Base-by-base conservation (phyloP, 2,888 invertebrate genomes). In the Papilio protenor region DNA sequence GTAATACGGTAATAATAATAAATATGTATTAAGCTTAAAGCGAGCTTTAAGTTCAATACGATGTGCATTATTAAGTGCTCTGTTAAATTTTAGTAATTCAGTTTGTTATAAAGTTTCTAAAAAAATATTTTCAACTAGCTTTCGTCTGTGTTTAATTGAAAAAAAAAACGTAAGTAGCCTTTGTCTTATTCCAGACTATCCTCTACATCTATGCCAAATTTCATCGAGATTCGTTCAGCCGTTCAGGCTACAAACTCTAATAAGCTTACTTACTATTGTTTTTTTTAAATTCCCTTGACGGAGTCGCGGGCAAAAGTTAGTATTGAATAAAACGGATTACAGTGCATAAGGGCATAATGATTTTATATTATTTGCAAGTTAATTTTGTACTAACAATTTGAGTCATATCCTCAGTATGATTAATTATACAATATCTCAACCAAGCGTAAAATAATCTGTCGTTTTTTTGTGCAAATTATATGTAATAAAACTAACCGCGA, bases 1-100 rank as follows among this genome's bases (percentile, higher is more conserved):
- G 88, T 87, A 85, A 81, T 80, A 81, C 79, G 77, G 83, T 16
- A 14, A 73, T 73, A 57, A 59, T 78, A 80, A 82, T 83, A 84
- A 83, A 83, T 80, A 81, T 77, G 74, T 71, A 77, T 80, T 79
- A 79, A 75, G 76, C 23, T 73, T 78, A 66, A 76, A 64, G 5
- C 18, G 21, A 61, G 27, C 27, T 61, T 61, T 14, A 23, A 12
- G 14, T 59, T 59, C 23, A 16, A 21, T 0, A 16, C 1, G 27
- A 61, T 12, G 16, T 6, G 6, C 6, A 33, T 64, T 33, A 64
- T 33, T 64, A 64, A 33, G 21, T 64, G 33, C 21, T 4, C 2
- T 16, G 1, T 33, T 16, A 8, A 18, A 14, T 64, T 64, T 27
- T 5, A 8, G 1, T 33, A 16, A 64, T 64, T 18, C 27, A 33